Evolutionary conservation across 2,888 invertebrate species (phyloP), one percentile per base, ranked within the genome.

Genomic region (Conchocele bisecta): DNA sequence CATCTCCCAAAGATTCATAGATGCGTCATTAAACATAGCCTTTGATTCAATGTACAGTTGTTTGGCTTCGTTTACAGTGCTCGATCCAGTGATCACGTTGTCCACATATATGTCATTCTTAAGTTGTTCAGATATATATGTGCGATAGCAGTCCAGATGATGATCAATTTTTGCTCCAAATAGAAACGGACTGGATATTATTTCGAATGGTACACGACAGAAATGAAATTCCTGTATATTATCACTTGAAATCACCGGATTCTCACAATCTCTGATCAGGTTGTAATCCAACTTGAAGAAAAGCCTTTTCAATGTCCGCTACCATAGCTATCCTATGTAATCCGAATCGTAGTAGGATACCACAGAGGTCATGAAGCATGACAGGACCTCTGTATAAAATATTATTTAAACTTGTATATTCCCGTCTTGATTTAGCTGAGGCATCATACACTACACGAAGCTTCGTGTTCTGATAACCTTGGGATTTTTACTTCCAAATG

Each of bases 231-330:
- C 41, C 41, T 26, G 41, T 42, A 57, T 20, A 7, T 57, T 39
- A 26, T 41, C 41, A 13, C 5, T 39, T 7, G 17, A 7, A 24
- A n/a, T 17, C n/a, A n/a, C n/a, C 24, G 46, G 22, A 22, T 50
- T 33, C 20, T 59, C 20, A 17, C 22, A 20, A 54, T 61, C 41
- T 20, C 44, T 53, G 9, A 68, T 4, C 15, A 28, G 46, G 24
- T 17, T 66, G 58, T n/a, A 59, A 24, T n/a, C 17, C 68, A 39
- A 63, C 31, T 20, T 69, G 42, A 2, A 68, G 39, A 24, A 68
- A 68, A 2, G 51, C 53, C 29, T 68, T 68, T 33, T 68, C 61
- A 17, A 68, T 68, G 33, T 68, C 68, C n/a, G 51, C 29, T 3
- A 44, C 37, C 2, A 61, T 17, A 4, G 54, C 68, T 9, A 54